Base-by-base conservation (phyloP, 1,140 invertebrate genomes). In the Saccostrea cuccullata region DNA sequence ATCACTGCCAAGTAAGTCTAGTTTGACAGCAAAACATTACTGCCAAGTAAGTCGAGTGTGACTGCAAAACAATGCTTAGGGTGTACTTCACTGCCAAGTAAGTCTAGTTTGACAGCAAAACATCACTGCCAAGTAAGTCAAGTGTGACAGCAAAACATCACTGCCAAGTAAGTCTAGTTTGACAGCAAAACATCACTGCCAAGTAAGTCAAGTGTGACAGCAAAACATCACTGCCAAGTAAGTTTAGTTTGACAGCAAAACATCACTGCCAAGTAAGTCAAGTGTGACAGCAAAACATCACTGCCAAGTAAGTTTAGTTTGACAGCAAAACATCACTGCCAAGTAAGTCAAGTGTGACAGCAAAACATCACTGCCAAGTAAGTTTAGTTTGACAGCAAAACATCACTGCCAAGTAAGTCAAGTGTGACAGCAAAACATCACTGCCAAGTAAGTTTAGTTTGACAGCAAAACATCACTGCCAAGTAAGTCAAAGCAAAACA, bases 401-500 rank as follows among this genome's bases (percentile, higher is more conserved):
- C 88, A 94, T 94, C 89, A 93, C 90, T 47, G 93, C 94, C 12
- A 94, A 93, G 94, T 94, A 91, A 91, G 94, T 93, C 56, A 36
- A 56, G 8, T 26, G 92, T 86, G 88, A 93, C 73, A 94, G 93
- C 88, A 94, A 94, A 83, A 83, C 86, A n/a, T n/a, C n/a, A n/a
- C n/a, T n/a, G n/a, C n/a, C n/a, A n/a, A n/a, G n/a, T n/a, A n/a
- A n/a, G n/a, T n/a, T n/a, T n/a, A n/a, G n/a, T n/a, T n/a, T n/a
- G n/a, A n/a, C n/a, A n/a, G n/a, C n/a, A n/a, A n/a, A n/a, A n/a
- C n/a, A n/a, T n/a, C 89, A 93, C 90, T 47, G 94, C 94, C 13
- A 94, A 93, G 94, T 94, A 92, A 91, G 94, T 93, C 58, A 60
- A 13, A 94, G 93, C 88, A 94, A 94, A 83, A n/a, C n/a, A n/a